Base-by-base conservation (phyloP, 2,113 vertebrate genomes). In the Aptenodytes patagonicus region DNA sequence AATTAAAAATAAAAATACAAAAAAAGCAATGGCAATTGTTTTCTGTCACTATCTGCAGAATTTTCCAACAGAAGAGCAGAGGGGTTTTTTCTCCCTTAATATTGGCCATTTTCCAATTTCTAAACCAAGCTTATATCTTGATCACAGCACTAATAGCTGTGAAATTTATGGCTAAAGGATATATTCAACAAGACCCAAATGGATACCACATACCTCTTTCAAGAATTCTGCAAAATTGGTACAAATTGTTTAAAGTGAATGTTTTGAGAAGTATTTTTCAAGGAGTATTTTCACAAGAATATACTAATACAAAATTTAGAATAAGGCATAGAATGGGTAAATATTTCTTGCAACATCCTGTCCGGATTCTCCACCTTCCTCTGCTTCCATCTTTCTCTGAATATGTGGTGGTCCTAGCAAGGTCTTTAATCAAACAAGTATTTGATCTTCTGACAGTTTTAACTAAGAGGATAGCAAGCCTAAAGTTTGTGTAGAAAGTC, bases 71-170 rank as follows among this genome's bases (percentile, higher is more conserved):
- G 42, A 62, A 31, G 13, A 24, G 1, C 25, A 24, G 4, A 34
- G 11, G 2, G 32, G 0, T 0, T 22, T 69, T 61, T 42, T 13
- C 18, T 55, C 7, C 21, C 8, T 81, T 57, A 60, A 25, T 26
- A 32, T 46, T 40, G 64, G 8, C 8, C 14, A 25, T 38, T 58
- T 76, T 51, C n/a, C 52, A 40, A 3, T 71, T 72, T 84, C 32
- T 79, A 82, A 94, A 84, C 8, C 29, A 75, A 51, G 21, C 3
- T 51, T 55, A 60, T 75, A 91, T 89, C n/a, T 75, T 57, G n/a
- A 84, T 31, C 7, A 32, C 14, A 71, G 10, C 7, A 54, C 31
- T 51, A 81, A 58, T 5, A 89, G 11, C 4, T 71, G 73, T 61
- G 16, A 76, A 72, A 64, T 7, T 32, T 60, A 44, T 19, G 17